Conservation (phyloP, 35 echinoderm and acorn worm genomes). For the Apostichopus californicus region DNA sequence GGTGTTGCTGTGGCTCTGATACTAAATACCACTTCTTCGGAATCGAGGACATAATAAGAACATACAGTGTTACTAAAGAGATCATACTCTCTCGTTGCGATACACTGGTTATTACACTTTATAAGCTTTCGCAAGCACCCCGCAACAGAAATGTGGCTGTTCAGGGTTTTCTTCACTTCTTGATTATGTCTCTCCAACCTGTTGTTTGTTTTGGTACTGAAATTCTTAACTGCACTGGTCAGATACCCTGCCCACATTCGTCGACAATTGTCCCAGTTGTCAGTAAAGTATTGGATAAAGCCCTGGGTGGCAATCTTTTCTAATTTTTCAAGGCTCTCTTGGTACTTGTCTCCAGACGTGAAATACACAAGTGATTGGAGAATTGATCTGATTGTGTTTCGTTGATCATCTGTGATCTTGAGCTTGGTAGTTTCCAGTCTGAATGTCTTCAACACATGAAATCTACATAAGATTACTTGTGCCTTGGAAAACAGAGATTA, state of each 20-base stretch:
- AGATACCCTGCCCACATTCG: conserved; percentile 17
- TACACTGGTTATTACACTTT: neutral
- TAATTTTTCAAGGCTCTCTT: neutral
- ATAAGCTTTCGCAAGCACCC: neutral
- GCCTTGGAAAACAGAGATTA: neutral
- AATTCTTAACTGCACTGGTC: neutral
- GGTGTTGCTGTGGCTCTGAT: neutral
- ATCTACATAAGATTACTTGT: neutral
- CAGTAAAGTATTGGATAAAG: conserved; percentile 8
- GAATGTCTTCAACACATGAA: conserved; percentile 53
- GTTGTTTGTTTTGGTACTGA: conserved; percentile 47
- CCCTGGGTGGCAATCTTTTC: neutral
- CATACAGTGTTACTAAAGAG: neutral
- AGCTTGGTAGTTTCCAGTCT: conserved; percentile 24
- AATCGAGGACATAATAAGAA: conserved; percentile 17
- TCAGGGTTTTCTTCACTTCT: conserved; percentile 30
- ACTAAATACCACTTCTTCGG: neutral
- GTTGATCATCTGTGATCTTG: neutral
- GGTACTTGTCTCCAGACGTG: neutral
- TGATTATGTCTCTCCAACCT: conserved; percentile 27
- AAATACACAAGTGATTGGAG: conserved; percentile 23
- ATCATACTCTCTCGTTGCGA: neutral
- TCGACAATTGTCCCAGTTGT: conserved; percentile 53
- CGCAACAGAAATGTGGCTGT: conserved; percentile 34
- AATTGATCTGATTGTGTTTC: conserved; percentile 18